These are phyloP conservation scores for Athalia cordata DNA, from an alignment of 2,888 invertebrate genomes.

Conservation along the genomic window DNA sequence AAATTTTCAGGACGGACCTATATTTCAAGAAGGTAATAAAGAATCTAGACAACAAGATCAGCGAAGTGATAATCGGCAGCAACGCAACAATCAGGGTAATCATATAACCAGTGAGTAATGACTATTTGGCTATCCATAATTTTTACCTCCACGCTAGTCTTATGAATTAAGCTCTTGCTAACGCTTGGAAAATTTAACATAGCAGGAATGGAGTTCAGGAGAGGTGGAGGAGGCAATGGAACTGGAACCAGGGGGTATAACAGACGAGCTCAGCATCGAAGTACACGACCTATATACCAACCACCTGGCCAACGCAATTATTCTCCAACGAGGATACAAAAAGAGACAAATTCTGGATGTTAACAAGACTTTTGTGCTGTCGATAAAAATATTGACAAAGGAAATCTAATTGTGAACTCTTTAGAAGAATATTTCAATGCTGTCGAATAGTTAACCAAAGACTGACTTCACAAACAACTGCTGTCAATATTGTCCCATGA, in stretches of 20 bases:
- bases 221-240: constrained; percentile 60
- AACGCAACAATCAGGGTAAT: constrained; percentile 66
- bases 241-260: constrained; percentile 55
- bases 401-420: constrained; percentile 38
- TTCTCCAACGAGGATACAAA: constrained; percentile 19
- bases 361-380: constrained; percentile 28
- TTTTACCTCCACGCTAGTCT: neutral
- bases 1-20: constrained; percentile 54
- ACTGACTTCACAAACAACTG: constrained; percentile 45
- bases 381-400: constrained; percentile 6
- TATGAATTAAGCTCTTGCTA: constrained; percentile 25
- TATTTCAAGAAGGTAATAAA: constrained; percentile 55
- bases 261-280: constrained; percentile 66
- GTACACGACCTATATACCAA: constrained; percentile 70
- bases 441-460: constrained; percentile 48
- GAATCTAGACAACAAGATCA: constrained; percentile 62
- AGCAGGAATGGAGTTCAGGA: constrained; percentile 66
- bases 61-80: constrained; percentile 61
- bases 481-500: constrained; percentile 22
- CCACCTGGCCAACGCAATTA: constrained; percentile 68
- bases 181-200: neutral
- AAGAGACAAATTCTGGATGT: constrained; percentile 38
- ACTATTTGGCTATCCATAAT: neutral
- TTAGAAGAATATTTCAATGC: constrained; percentile 46
- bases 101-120: constrained; percentile 60